These are phyloP conservation scores for Cyprinodon diabolis DNA, from an alignment of 2,797 vertebrate species.

Conservation along the genomic window DNA sequence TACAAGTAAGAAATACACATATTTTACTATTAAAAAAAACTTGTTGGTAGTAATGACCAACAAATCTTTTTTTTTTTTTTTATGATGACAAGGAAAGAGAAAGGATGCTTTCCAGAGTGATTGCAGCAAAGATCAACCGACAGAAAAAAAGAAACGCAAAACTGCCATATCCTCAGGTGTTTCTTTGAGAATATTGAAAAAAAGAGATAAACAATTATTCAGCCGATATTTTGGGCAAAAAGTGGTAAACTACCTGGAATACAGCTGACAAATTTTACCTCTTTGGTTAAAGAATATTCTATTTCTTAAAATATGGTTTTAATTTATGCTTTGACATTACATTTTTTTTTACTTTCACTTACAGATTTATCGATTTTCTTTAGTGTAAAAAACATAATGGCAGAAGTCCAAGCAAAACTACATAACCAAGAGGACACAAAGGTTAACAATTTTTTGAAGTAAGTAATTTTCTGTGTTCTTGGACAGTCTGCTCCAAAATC, in stretches of 20 bases:
- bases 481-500: background rate
- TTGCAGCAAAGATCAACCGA: background rate
- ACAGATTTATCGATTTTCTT: background rate
- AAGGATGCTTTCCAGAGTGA: too few species aligned
- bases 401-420: background rate
- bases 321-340: background rate
- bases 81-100: too few species aligned
- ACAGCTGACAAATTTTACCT: too few species aligned
- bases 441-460: constrained; percentile 10
- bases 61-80: too few species aligned
- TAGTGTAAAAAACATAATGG: constrained; percentile 4
- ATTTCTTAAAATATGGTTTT: background rate
- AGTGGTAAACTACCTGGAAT: too few species aligned
- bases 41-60: too few species aligned
- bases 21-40: too few species aligned
- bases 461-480: background rate
- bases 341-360: background rate
- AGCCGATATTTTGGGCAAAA: too few species aligned
- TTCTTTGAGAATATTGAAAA: too few species aligned
- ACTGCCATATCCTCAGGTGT: accelerated
- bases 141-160: background rate
- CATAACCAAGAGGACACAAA: background rate
- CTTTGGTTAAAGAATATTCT: too few species aligned
- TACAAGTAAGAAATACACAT: too few species aligned
- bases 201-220: background rate